Evolutionary conservation across 2,113 vertebrate species (phyloP), one percentile per base, ranked within the genome.

Genomic region (Onychostruthus taczanowskii): DNA sequence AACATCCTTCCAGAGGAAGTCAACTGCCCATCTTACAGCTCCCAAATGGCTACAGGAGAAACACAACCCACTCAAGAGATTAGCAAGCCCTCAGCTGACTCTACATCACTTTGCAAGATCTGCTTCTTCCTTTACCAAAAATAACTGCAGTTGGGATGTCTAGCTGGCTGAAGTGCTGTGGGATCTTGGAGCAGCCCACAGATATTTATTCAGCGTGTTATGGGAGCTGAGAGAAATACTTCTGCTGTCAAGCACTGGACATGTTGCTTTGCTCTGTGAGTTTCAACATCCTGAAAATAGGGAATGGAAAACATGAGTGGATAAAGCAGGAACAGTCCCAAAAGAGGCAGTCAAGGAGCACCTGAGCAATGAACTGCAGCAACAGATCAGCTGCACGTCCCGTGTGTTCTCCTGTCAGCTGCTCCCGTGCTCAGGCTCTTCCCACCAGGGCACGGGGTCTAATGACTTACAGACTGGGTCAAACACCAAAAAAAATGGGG

Each of bases 71-170:
- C 96, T 3, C 95, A 90, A 79, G 88, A 97, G 92, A 97, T 95
- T 84, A 97, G 93, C 96, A 96, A 69, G 56, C 83, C 73, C 93
- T 96, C 93, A 93, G 93, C 92, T 96, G 95, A 96, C 94, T 93
- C 79, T 10, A 90, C 68, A 90, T 92, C 68, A 20, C 47, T 92
- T 77, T 84, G 72, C 79, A 96, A 90, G 72, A 78, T 78, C 77
- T 44, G 87, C 59, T 84, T 90, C 90, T 90, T 89, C 44, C 56
- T 93, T 49, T 78, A 96, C 93, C 93, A 95, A 94, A 96, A 96
- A 90, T 92, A 96, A 95, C 93, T 1, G 0, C 88, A 68, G 52
- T 61, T 68, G 5, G 59, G 92, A 75, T 78, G 93, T n/a, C 93
- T 95, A 74, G 58, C 91, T 96, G 95, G 87, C 91, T 89, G 50